Evolutionary conservation across 2,113 vertebrate species (phyloP).

Genomic region (Thalassoma bifasciatum): DNA sequence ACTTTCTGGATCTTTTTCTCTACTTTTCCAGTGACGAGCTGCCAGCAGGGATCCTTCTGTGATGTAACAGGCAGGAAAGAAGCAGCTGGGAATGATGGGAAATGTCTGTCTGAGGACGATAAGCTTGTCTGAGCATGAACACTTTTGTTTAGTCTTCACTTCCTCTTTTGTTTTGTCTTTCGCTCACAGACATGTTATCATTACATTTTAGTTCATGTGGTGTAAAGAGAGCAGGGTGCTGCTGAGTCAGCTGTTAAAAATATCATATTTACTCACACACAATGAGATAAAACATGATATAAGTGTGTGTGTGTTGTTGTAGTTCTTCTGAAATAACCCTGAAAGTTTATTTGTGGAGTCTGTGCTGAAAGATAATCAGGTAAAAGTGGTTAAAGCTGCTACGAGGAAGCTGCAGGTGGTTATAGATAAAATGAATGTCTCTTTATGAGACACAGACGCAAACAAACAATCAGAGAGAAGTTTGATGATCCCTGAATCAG

Average conservation of each 20-base stretch:
- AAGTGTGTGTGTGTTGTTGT: too few species aligned
- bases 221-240: neutral
- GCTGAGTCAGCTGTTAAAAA: neutral
- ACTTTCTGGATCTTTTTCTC: neutral
- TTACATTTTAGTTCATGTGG: neutral
- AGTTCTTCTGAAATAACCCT: too few species aligned
- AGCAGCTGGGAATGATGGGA: constrained; percentile 19
- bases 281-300: neutral
- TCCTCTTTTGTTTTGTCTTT: neutral
- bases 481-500: too few species aligned
- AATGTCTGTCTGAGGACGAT: constrained; percentile 51
- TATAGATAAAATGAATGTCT: too few species aligned
- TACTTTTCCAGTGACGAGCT: neutral
- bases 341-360: too few species aligned
- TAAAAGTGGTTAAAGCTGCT: too few species aligned
- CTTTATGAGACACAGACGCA: too few species aligned
- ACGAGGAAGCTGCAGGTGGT: too few species aligned
- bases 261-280: neutral
- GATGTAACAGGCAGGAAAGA: neutral
- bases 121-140: constrained; percentile 36
- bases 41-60: neutral
- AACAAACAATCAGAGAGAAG: too few species aligned
- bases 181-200: neutral
- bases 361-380: too few species aligned
- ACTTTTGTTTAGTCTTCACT: constrained; percentile 16